A percentile compares a stretch with the other conserved stretches of the same genome.
Evolutionary conservation across 2,888 invertebrate genomes (phyloP).

Genomic region (Erebia palarica): DNA sequence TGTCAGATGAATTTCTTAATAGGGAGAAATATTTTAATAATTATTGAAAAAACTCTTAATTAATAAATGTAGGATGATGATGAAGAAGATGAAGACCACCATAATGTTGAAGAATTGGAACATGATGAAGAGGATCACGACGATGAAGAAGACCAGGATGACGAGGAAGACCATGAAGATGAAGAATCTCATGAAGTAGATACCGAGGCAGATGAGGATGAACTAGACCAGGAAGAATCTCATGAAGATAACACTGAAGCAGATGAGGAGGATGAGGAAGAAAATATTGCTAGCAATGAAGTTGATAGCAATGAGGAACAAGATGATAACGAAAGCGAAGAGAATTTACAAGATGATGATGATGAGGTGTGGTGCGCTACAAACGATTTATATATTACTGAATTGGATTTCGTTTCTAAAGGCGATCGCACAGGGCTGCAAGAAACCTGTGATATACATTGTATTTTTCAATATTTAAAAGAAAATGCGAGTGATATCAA

Average conservation of each 20-base stretch:
- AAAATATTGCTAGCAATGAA: constrained; percentile 46
- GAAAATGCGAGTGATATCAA: neutral
- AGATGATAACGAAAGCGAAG: constrained; percentile 50
- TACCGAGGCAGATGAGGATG: constrained; percentile 50
- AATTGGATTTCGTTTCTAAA: neutral
- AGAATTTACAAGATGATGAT: constrained; percentile 38
- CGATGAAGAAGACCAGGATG: constrained; percentile 4
- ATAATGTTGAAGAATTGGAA: constrained; percentile 45
- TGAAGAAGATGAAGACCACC: constrained; percentile 45
- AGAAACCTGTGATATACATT: neutral
- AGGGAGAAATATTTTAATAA: neutral
- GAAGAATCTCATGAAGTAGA: constrained; percentile 48
- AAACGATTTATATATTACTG: neutral
- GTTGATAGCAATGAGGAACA: constrained; percentile 48
- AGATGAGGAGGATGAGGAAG: constrained; percentile 47
- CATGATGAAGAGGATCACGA: constrained; percentile 46
- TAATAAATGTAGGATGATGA: constrained; percentile 13
- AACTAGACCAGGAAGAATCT: constrained; percentile 50
- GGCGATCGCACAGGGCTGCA: neutral
- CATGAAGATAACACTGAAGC: constrained; percentile 51
- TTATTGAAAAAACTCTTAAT: neutral
- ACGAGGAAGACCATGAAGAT: constrained; percentile 1
- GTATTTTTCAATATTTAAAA: neutral
- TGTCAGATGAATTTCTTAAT: neutral
- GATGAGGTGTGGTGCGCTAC: constrained; percentile 38